A percentile compares a stretch with the other conserved stretches of the same genome.
phyloP scores from a whole-genome alignment of 1,140 invertebrate genomes.

The Babylonia areolata region DNA sequence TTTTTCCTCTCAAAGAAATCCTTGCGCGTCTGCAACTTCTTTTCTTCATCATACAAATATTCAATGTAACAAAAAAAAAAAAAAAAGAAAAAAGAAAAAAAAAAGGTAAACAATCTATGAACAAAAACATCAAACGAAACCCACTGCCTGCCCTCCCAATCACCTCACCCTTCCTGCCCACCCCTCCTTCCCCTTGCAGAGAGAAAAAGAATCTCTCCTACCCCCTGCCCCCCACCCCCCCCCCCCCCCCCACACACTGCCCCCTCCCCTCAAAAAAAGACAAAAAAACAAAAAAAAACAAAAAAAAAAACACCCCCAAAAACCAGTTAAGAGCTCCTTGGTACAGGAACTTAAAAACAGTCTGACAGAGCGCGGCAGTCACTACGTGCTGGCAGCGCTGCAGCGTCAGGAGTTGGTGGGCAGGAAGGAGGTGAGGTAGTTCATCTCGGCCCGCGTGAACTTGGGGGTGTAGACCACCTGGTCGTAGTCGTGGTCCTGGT shows the following conservation, averaged over 20 bases:
- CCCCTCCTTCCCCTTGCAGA: too few relatives aligned
- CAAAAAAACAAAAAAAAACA: too few relatives aligned
- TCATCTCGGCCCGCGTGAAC: conserved; percentile 50
- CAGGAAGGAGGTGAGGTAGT: conserved; percentile 37
- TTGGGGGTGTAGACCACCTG: conserved; percentile 58
- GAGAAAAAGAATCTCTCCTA: too few relatives aligned
- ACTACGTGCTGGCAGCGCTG: not conserved
- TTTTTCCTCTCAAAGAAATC: not conserved
- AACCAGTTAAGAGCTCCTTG: not conserved
- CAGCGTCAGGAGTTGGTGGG: not conserved
- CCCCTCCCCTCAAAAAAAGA: not conserved
- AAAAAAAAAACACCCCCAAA: not conserved
- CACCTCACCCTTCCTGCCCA: too few relatives aligned
- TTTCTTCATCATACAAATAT: not conserved
- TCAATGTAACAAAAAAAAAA: not conserved
- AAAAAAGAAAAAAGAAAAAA: not conserved
- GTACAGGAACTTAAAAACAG: not conserved
- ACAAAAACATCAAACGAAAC: not conserved
- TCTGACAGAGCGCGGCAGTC: not conserved
- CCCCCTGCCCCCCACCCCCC: too few relatives aligned
- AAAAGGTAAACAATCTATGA: not conserved
- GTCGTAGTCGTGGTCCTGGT: conserved; percentile 62
- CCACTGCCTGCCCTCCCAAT: too few relatives aligned
- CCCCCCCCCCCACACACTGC: too few relatives aligned
- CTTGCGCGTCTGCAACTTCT: not conserved